These are phyloP conservation scores for Macroteleia sp. DNA, from an alignment of 2,888 invertebrate species.

Conservation along the genomic window DNA sequence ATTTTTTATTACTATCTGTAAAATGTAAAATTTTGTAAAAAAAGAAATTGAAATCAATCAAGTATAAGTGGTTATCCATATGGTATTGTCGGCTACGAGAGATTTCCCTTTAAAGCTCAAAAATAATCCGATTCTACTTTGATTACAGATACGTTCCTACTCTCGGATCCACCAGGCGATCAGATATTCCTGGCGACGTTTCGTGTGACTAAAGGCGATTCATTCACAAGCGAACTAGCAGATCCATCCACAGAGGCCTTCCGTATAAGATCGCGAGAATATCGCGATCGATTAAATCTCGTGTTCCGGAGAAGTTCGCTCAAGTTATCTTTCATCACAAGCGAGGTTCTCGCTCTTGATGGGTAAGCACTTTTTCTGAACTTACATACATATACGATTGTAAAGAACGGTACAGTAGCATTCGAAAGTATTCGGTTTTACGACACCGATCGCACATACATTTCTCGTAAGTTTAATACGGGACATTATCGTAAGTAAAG, in stretches of 20 bases:
- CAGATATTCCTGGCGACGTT: slow-evolving; percentile 93
- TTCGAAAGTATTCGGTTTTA: background rate
- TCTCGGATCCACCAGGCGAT: slow-evolving; percentile 89
- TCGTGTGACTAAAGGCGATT: slow-evolving; percentile 88
- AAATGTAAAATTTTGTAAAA: too few relatives aligned
- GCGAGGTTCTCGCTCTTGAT: slow-evolving; percentile 93
- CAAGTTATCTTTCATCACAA: slow-evolving; percentile 90
- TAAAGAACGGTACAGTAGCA: slow-evolving; percentile 6
- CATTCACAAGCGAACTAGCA: slow-evolving; percentile 88
- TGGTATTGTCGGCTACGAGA: too few relatives aligned
- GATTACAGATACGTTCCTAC: slow-evolving; percentile 89
- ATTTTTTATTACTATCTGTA: too few relatives aligned
- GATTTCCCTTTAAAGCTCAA: too few relatives aligned
- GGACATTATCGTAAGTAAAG: background rate
- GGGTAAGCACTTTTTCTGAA: slow-evolving; percentile 86
- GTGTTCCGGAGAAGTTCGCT: slow-evolving; percentile 90
- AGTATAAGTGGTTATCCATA: too few relatives aligned
- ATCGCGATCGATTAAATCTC: slow-evolving; percentile 90
- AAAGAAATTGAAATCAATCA: too few relatives aligned
- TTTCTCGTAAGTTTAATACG: slow-evolving; percentile 1
- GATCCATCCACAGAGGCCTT: slow-evolving; percentile 89
- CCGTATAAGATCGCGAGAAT: slow-evolving; percentile 89
- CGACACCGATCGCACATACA: slow-evolving; percentile 3
- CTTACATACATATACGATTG: background rate
- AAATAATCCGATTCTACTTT: too few relatives aligned